phyloP scores from a whole-genome alignment of 2,113 vertebrate species.

The Saccopteryx leptura region DNA sequence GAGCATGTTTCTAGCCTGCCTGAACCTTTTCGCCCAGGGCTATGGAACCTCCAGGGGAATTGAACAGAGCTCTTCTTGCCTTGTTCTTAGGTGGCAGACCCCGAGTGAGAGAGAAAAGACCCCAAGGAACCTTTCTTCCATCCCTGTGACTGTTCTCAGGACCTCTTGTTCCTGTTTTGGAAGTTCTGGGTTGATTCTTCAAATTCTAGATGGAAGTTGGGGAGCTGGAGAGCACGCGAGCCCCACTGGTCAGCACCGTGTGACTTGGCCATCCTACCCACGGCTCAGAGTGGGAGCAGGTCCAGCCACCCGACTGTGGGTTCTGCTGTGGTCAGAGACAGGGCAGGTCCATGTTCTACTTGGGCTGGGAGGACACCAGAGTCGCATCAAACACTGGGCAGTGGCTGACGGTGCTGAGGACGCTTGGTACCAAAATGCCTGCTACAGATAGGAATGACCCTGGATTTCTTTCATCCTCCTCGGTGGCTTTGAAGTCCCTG shows the following conservation, averaged over 20 bases:
- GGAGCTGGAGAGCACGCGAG: slow-evolving; percentile 43
- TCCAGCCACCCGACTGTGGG: slow-evolving; percentile 68
- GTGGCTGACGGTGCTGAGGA: slow-evolving; percentile 46
- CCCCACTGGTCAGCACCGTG: slow-evolving; percentile 57
- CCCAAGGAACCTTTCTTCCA: background rate
- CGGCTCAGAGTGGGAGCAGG: slow-evolving; percentile 57
- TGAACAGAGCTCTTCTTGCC: background rate
- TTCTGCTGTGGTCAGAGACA: slow-evolving; percentile 71
- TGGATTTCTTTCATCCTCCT: slow-evolving; percentile 61
- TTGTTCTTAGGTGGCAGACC: background rate
- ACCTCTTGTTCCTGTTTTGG: background rate
- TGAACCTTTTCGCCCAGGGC: background rate
- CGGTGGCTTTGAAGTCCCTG: background rate
- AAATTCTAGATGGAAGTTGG: slow-evolving; percentile 20
- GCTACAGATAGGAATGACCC: slow-evolving; percentile 63
- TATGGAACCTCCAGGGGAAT: background rate
- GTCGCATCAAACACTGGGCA: slow-evolving; percentile 55
- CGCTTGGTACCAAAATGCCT: slow-evolving; percentile 67
- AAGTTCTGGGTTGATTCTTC: background rate
- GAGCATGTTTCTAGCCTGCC: background rate
- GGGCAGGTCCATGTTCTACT: slow-evolving; percentile 66
- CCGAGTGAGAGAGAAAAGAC: background rate
- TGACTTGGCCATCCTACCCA: background rate
- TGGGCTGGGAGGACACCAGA: slow-evolving; percentile 68
- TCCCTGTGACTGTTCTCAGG: background rate